These are phyloP conservation scores for Pollicipes pollicipes DNA, from an alignment of 1,140 invertebrate genomes.

Conservation along the genomic window DNA sequence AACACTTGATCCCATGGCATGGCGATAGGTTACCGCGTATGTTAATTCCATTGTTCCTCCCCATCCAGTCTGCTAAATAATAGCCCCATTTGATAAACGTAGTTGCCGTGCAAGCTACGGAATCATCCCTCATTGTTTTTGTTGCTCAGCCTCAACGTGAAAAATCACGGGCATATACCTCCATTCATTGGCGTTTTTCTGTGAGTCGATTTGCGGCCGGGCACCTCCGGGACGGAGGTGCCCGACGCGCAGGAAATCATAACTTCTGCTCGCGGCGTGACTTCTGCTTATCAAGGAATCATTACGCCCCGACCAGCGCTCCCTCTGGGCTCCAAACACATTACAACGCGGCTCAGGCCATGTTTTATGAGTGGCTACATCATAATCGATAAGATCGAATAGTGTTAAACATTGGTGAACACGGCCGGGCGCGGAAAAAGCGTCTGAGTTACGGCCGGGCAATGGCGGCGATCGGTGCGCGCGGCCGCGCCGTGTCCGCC, in stretches of 20 bases:
- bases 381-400: slow-evolving; percentile 2
- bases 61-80: neutral
- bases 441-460: neutral
- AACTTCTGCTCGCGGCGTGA: neutral
- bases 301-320: neutral
- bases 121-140: neutral
- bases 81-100: neutral
- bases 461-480: neutral
- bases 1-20: no score
- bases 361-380: slow-evolving; percentile 1
- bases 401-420: neutral
- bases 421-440: neutral
- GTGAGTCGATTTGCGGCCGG: neutral
- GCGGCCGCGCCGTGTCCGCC: no score
- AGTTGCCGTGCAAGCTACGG: neutral
- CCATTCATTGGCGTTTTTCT: neutral
- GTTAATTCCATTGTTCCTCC: neutral
- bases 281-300: neutral
- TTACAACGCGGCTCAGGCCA: neutral
- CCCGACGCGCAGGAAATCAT: neutral
- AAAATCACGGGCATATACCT: neutral
- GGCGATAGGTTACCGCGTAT: no score
- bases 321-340: neutral
- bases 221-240: neutral
- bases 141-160: neutral